Base-by-base conservation (phyloP, 2,888 invertebrate species). In the Calliopum simillimum region DNA sequence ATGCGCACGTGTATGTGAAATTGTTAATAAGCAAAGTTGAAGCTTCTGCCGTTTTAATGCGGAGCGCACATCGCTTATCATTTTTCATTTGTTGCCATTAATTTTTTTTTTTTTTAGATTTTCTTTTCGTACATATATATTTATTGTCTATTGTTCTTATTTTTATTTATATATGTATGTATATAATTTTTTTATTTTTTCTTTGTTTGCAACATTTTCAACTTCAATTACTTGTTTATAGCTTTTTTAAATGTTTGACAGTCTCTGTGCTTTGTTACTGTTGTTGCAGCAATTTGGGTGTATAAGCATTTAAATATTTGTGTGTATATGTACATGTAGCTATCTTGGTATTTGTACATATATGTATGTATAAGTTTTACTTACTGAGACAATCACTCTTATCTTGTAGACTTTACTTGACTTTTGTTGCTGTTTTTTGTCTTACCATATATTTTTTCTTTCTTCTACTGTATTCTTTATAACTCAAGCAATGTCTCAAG, bases 201-300 rank as follows among this genome's bases (percentile, higher is more conserved):
- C 6, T n/a, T 16, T 25, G 2, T 33, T n/a, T 58, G 33, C 16
- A n/a, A 41, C 4, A 12, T 61, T 61, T 61, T 46, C 1, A 43
- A 61, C 44, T 44, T 43, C 44, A 61, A 61, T 61, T 61, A 61
- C 61, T 61, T 61, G 61, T 44, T 61, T 61, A 61, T 43, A 16
- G 61, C 16, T 44, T 61, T 44, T 44, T 61, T 61, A 61, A 61
- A 61, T 61, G 23, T 46, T 61, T 61, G 61, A 16, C 61, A 61
- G 43, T 61, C 12, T 21, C 13, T 12, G 49, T 53, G 21, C 41
- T 44, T 3, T 6, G 33, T 8, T 33, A 33, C 33, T 33, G 44
- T 25, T 43, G 44, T 44, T 33, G 33, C n/a, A 58, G 41, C 11
- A 25, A n/a, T n/a, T 3, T 16, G 25, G 25, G 16, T n/a, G 2